A percentile compares a stretch with the other conserved stretches of the same genome.
Evolutionary conservation across 2,113 vertebrate genomes (phyloP).

Genomic region (Junco hyemalis): DNA sequence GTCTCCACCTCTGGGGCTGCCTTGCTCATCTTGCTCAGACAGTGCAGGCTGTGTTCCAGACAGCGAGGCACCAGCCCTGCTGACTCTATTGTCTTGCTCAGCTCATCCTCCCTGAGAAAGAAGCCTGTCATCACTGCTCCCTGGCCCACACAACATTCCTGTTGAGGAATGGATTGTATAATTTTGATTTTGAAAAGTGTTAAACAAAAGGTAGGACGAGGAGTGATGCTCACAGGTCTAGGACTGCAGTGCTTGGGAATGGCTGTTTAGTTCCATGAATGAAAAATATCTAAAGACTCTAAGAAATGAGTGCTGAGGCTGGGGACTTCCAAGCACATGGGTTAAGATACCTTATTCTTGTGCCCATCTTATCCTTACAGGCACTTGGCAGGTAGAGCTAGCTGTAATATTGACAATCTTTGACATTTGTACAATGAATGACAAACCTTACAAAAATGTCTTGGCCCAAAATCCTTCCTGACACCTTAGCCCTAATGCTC

Average conservation of each 20-base stretch:
- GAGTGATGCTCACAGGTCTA: neutral
- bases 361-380: neutral
- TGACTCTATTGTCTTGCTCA: neutral
- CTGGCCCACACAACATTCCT: neutral
- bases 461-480: neutral
- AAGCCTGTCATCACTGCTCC: neutral
- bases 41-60: neutral
- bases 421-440: neutral
- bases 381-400: neutral
- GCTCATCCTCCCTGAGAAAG: neutral
- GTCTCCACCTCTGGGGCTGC: neutral
- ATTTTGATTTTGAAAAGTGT: neutral
- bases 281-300: neutral
- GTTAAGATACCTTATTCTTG: neutral
- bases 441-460: neutral
- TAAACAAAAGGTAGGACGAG: neutral
- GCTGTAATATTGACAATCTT: neutral
- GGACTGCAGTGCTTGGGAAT: neutral
- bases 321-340: neutral
- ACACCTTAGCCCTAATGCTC: neutral
- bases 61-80: neutral
- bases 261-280: neutral
- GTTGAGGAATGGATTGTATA: neutral
- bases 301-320: neutral
- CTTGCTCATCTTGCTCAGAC: neutral